These are phyloP conservation scores for Neuroterus valhalla DNA, from an alignment of 1,140 invertebrate genomes.

Conservation along the genomic window DNA sequence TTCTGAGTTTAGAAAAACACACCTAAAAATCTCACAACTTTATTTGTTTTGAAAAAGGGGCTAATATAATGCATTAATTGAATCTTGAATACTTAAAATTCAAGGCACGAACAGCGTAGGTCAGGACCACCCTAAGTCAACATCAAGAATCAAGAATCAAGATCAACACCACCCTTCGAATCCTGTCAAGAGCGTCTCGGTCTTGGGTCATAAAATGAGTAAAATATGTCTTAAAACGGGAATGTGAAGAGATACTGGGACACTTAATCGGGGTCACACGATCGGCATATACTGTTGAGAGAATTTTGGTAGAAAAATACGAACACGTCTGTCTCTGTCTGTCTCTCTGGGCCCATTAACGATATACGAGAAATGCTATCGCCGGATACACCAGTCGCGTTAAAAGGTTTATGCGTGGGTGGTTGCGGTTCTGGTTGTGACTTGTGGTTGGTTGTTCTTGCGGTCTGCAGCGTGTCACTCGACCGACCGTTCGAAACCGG, in stretches of 20 bases:
- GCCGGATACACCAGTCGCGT: conserved; percentile 55
- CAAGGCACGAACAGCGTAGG: too few species aligned
- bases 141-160: neutral
- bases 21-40: too few species aligned
- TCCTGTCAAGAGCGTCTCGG: neutral
- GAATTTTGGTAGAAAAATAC: conserved; percentile 14
- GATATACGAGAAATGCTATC: conserved; percentile 56
- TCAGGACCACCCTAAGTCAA: conserved; percentile 13
- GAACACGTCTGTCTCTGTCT: neutral
- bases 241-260: conserved; percentile 4
- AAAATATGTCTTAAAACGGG: conserved; percentile 17
- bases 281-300: neutral
- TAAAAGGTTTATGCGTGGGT: conserved; percentile 66
- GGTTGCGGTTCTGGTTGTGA: too few species aligned
- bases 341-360: conserved; percentile 45
- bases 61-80: too few species aligned
- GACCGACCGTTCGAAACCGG: conserved; percentile 53
- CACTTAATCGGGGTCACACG: conserved; percentile 24
- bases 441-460: conserved; percentile 48
- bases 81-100: too few species aligned
- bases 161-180: neutral
- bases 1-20: too few species aligned
- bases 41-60: too few species aligned
- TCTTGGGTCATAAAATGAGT: conserved; percentile 23
- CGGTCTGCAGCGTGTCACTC: conserved; percentile 66